A percentile compares a stretch with the other conserved stretches of the same genome.
These are phyloP conservation scores for Myathropa florea DNA, from an alignment of 2,888 invertebrate genomes.

Conservation along the genomic window DNA sequence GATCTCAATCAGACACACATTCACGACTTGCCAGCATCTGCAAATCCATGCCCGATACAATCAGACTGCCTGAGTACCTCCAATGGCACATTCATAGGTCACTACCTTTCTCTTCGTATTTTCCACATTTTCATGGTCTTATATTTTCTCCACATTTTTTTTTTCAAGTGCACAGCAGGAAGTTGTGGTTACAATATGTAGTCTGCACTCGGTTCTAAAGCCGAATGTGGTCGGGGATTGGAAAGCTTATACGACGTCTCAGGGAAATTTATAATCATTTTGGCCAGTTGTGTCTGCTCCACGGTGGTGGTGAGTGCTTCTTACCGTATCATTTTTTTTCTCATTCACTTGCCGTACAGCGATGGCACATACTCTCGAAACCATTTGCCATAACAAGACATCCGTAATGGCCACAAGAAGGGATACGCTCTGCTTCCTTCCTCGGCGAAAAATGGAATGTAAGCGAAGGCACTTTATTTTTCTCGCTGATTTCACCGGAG, in stretches of 20 bases:
- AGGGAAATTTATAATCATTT: slow-evolving; percentile 53
- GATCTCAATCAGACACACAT: not conserved
- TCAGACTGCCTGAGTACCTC: not conserved
- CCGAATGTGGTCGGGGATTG: not conserved
- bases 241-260: slow-evolving; percentile 20
- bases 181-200: slow-evolving; percentile 16
- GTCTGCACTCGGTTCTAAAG: not conserved
- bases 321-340: slow-evolving; percentile 10
- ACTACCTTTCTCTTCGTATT: not conserved
- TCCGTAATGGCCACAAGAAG: slow-evolving; percentile 45
- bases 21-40: not conserved
- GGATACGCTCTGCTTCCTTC: slow-evolving; percentile 27
- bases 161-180: not conserved
- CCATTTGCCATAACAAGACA: slow-evolving; percentile 47
- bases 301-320: slow-evolving; percentile 24
- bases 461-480: slow-evolving; percentile 51
- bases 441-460: slow-evolving; percentile 28
- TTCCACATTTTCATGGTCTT: not conserved
- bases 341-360: slow-evolving; percentile 36
- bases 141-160: not conserved
- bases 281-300: slow-evolving; percentile 40
- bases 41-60: not conserved
- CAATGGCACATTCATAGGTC: not conserved
- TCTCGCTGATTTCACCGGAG: slow-evolving; percentile 56
- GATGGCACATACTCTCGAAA: slow-evolving; percentile 11